A percentile compares a stretch with the other conserved stretches of the same genome.
Evolutionary conservation across 2,113 vertebrate species (phyloP).

Genomic region (Rhinichthys klamathensis): DNA sequence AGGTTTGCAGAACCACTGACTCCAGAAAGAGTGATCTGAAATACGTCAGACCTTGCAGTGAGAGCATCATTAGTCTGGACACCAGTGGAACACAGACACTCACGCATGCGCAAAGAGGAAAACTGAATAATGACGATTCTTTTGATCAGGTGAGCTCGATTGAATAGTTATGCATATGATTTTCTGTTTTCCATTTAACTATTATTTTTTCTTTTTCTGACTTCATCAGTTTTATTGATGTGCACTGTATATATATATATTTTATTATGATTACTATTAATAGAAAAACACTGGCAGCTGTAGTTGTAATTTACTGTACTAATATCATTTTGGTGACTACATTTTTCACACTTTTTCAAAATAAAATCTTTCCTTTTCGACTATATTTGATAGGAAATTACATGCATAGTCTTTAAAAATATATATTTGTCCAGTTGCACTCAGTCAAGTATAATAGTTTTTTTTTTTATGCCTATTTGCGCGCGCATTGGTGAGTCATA

Average conservation of each 20-base stretch:
- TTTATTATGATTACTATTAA: constrained; percentile 61
- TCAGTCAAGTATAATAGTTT: not conserved
- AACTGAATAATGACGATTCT: not conserved
- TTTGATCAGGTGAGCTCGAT: constrained; percentile 23
- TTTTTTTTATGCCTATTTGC: not conserved
- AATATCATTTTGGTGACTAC: not conserved
- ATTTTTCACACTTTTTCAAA: not conserved
- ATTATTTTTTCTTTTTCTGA: not conserved
- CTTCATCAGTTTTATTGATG: constrained; percentile 71
- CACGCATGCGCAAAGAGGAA: not conserved
- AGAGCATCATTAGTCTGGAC: constrained; percentile 65
- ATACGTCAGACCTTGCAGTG: constrained; percentile 24
- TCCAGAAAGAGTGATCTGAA: constrained; percentile 20
- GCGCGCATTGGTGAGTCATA: not conserved
- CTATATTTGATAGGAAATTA: constrained; percentile 42
- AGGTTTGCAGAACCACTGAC: constrained; percentile 19
- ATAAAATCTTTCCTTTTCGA: not conserved
- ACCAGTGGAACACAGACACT: constrained; percentile 61
- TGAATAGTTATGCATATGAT: not conserved
- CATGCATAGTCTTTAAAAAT: not conserved
- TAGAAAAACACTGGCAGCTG: not conserved
- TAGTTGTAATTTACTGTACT: not conserved
- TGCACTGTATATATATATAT: constrained; percentile 50
- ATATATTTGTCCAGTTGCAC: not conserved
- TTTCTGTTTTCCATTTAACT: constrained; percentile 58